phyloP scores from a whole-genome alignment of 2,113 vertebrate species.

The Coptodon rendalli region DNA sequence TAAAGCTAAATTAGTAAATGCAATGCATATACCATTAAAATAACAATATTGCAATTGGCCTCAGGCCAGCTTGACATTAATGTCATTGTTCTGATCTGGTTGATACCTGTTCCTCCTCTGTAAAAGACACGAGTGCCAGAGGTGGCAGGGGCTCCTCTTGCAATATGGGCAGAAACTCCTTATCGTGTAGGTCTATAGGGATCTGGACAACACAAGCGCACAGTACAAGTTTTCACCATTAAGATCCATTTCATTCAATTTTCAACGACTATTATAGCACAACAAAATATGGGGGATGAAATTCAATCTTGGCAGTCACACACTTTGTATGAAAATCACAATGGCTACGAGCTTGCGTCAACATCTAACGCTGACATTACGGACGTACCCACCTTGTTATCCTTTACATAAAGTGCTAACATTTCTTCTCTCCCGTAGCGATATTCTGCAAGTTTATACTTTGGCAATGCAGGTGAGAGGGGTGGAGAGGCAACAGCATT shows the following conservation, averaged over 20 bases:
- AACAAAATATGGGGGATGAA: not conserved
- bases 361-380: not conserved
- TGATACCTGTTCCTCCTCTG: slow-evolving; percentile 95
- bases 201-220: slow-evolving; percentile 69
- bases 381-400: slow-evolving; percentile 84
- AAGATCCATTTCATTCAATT: not conserved
- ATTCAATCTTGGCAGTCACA: not conserved
- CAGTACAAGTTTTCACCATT: not conserved
- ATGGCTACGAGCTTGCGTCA: not conserved
- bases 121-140: slow-evolving; percentile 96
- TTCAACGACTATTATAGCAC: not conserved
- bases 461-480: slow-evolving; percentile 95
- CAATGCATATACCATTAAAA: not conserved
- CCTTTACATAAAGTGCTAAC: slow-evolving; percentile 99
- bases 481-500: slow-evolving; percentile 86
- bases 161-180: slow-evolving; percentile 97
- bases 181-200: slow-evolving; percentile 94
- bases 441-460: slow-evolving; percentile 99
- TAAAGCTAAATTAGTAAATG: not conserved
- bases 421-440: slow-evolving; percentile 99
- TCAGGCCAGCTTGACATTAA: not conserved
- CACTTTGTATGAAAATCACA: not conserved
- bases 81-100: not conserved
- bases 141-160: slow-evolving; percentile 96
- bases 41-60: not conserved